Evolutionary conservation across 2,797 vertebrate genomes (phyloP).

Genomic region (Molossus alvarezi): DNA sequence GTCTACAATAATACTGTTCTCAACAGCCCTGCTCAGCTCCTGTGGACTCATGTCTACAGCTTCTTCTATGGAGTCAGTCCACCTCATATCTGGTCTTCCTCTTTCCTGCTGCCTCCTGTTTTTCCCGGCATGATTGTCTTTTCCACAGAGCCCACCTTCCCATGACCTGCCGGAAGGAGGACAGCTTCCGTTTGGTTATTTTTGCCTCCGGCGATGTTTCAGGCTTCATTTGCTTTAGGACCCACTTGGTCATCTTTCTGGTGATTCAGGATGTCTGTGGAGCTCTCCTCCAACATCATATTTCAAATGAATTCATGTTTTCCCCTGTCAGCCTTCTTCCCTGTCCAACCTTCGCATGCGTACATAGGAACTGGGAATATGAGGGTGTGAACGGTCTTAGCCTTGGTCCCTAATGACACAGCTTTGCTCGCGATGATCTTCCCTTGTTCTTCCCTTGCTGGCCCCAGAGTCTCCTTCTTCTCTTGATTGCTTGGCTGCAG

Average conservation of each 20-base stretch:
- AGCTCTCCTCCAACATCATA: not conserved
- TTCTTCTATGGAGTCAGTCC: not conserved
- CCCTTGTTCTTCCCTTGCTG: not conserved
- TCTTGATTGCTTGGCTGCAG: not conserved
- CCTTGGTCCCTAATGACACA: not conserved
- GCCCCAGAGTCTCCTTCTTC: not conserved
- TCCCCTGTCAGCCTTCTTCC: not conserved
- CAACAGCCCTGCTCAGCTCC: not conserved
- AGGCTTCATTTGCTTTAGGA: not conserved
- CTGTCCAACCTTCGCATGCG: not conserved
- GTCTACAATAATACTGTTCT: not conserved
- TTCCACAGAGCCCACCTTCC: not conserved
- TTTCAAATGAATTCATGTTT: not conserved
- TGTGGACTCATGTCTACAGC: no score
- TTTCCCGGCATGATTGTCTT: not conserved
- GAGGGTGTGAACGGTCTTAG: not conserved
- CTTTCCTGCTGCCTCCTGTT: not conserved
- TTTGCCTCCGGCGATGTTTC: not conserved
- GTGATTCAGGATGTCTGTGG: no score
- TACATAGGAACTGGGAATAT: not conserved
- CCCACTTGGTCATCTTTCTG: not conserved
- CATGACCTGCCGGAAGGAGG: not conserved
- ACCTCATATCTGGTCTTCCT: not conserved
- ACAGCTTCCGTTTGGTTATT: not conserved
- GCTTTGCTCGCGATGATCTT: not conserved